phyloP scores from a whole-genome alignment of 2,113 vertebrate species.

The Arenaria interpres region DNA sequence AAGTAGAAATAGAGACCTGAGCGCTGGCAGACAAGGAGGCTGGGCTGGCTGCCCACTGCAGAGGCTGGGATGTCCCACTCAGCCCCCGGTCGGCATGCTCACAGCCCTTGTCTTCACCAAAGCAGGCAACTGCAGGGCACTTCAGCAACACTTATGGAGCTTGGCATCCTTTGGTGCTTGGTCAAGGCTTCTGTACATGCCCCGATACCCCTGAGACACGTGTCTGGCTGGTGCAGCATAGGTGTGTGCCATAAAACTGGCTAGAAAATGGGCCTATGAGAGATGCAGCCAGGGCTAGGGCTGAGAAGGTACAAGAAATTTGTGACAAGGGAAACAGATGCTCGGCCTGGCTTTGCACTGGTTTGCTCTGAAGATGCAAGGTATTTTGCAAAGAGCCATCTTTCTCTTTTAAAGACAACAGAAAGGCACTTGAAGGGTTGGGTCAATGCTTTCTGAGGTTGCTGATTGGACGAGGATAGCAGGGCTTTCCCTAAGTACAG shows the following conservation, averaged over 20 bases:
- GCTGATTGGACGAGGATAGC: background rate
- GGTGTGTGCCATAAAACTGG: background rate
- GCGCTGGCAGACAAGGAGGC: background rate
- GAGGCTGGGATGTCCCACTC: background rate
- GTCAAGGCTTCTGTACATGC: background rate
- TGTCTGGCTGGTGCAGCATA: fast-evolving
- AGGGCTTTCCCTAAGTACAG: background rate
- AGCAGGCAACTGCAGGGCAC: background rate
- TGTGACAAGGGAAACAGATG: background rate
- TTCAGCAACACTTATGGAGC: background rate
- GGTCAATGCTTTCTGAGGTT: background rate
- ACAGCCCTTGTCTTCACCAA: background rate
- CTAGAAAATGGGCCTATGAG: background rate
- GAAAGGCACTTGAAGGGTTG: background rate
- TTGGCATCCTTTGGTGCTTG: background rate
- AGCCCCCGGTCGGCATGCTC: fast-evolving
- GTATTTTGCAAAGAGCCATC: background rate
- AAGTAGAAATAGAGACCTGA: background rate
- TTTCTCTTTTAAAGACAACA: background rate
- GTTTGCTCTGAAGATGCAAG: background rate
- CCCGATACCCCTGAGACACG: fast-evolving
- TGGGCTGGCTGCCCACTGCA: background rate
- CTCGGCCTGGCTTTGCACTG: fast-evolving
- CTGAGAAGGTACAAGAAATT: background rate
- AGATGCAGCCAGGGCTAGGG: background rate